Conservation (phyloP, 2,888 invertebrate genomes). For the Terebella lapidaria region DNA sequence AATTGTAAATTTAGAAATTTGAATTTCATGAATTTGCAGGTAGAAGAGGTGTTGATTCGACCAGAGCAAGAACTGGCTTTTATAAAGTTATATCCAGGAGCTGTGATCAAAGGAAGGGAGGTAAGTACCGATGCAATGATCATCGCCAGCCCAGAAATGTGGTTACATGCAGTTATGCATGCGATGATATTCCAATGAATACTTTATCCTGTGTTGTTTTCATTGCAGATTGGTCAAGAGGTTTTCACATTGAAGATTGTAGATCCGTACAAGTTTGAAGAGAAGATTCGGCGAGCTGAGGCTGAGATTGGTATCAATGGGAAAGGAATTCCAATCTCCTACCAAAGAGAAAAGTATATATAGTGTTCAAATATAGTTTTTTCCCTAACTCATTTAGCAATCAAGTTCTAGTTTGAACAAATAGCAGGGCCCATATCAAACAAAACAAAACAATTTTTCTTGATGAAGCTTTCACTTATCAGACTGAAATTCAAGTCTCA, state of each 20-base stretch:
- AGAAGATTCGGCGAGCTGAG: constrained; percentile 81
- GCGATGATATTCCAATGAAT: neutral
- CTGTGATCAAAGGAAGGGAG: constrained; percentile 75
- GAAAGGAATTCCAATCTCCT: constrained; percentile 72
- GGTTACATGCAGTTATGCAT: neutral
- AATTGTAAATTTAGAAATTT: neutral
- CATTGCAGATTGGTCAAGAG: constrained; percentile 9
- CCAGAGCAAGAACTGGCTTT: constrained; percentile 82
- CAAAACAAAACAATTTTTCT: no score
- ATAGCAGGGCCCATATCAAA: neutral
- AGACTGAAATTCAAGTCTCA: no score
- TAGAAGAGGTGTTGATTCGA: constrained; percentile 76
- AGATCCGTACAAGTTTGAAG: constrained; percentile 69
- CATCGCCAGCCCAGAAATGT: neutral
- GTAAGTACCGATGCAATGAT: constrained; percentile 45
- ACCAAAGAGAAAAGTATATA: constrained; percentile 50
- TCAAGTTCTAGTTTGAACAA: no score
- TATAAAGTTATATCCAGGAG: constrained; percentile 77
- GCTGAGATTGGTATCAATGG: constrained; percentile 72
- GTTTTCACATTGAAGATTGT: constrained; percentile 27
- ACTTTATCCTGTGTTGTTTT: neutral
- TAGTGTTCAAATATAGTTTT: neutral
- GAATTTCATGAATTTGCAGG: constrained; percentile 27
- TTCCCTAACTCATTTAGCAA: no score
- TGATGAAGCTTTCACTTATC: no score